phyloP scores from a whole-genome alignment of 2,888 invertebrate genomes.

The Physocephala rufipes region DNA sequence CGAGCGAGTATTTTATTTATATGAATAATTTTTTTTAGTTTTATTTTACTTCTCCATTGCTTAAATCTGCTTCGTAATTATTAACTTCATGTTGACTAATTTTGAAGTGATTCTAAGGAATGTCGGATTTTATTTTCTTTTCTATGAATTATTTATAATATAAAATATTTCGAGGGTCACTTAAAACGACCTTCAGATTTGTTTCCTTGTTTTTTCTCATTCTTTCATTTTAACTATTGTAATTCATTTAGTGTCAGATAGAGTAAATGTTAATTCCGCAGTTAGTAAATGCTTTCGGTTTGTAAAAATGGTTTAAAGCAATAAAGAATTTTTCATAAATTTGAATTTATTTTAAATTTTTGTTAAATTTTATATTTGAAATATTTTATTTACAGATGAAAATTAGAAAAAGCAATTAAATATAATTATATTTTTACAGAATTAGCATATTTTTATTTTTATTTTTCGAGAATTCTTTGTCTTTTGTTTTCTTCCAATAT shows the following conservation, averaged over 20 bases:
- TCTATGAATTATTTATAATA: conserved; percentile 24
- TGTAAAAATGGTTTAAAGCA: conserved; percentile 23
- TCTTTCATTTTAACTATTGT: conserved; percentile 28
- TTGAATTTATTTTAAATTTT: not conserved
- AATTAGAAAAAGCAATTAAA: not conserved
- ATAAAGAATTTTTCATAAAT: not conserved
- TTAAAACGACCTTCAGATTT: conserved; percentile 12
- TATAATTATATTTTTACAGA: too few species aligned
- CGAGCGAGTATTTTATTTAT: too few species aligned
- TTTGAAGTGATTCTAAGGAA: too few species aligned
- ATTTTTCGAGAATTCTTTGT: too few species aligned
- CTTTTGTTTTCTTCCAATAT: too few species aligned
- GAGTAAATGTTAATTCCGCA: conserved; percentile 36
- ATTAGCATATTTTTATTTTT: too few species aligned
- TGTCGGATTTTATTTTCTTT: not conserved
- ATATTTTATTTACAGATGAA: conserved; percentile 8
- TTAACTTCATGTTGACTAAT: too few species aligned
- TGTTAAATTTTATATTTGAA: not conserved
- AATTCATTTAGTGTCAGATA: conserved; percentile 22
- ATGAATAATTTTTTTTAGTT: too few species aligned
- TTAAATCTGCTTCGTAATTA: conserved; percentile 18
- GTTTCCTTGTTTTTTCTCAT: conserved; percentile 37
- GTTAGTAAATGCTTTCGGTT: conserved; percentile 33
- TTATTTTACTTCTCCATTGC: too few species aligned
- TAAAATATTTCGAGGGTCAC: conserved; percentile 30